Evolutionary conservation across 2,888 invertebrate species (phyloP).

Genomic region (Chirona hameri): DNA sequence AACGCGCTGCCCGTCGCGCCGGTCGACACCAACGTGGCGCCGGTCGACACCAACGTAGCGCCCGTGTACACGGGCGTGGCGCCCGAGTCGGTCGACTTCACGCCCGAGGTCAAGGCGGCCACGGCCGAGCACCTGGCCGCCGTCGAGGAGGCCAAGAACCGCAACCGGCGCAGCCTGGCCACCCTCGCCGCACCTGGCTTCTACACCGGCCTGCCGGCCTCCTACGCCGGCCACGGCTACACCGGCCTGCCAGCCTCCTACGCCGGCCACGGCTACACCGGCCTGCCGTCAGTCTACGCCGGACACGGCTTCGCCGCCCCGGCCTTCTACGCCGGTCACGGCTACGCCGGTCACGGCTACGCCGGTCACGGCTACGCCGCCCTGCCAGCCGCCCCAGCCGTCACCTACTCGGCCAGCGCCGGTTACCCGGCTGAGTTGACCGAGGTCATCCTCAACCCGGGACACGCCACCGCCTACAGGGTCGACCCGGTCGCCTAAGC

Average conservation of each 20-base stretch:
- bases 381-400: constrained; percentile 46
- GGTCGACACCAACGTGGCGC: constrained; percentile 58
- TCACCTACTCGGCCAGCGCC: constrained; percentile 42
- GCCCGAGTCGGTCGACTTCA: constrained; percentile 53
- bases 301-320: constrained; percentile 48
- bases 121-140: constrained; percentile 34
- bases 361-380: not conserved
- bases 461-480: constrained; percentile 22
- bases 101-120: constrained; percentile 35
- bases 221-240: constrained; percentile 41
- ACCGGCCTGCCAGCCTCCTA: constrained; percentile 45
- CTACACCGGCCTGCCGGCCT: constrained; percentile 39
- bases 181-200: constrained; percentile 47
- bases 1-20: constrained; percentile 52
- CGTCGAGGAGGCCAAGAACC: constrained; percentile 24
- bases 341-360: constrained; percentile 38
- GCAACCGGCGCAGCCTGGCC: not conserved
- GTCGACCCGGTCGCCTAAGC: constrained; percentile 12
- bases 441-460: constrained; percentile 27
- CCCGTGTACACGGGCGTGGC: constrained; percentile 22
- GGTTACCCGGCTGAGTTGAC: constrained; percentile 44
- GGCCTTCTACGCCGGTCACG: constrained; percentile 44
- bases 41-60: constrained; percentile 33
- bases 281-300: not conserved
- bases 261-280: not conserved